Evolutionary conservation across 2,797 vertebrate genomes (phyloP).

Genomic region (Alcedo atthis): DNA sequence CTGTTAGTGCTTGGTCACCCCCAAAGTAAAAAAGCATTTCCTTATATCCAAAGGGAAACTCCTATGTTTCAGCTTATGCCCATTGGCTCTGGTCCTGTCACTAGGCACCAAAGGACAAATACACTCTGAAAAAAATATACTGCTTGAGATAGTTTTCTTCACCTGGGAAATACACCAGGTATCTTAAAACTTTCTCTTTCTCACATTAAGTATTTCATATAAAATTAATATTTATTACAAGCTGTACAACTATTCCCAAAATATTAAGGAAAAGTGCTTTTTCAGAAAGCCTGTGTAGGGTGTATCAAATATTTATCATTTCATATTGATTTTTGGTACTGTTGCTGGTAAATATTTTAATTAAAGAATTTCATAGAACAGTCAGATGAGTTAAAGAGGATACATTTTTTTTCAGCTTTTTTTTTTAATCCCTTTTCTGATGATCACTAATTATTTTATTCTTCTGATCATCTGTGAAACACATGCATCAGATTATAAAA

Average conservation of each 20-base stretch:
- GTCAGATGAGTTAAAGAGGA: not conserved
- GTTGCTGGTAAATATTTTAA: not conserved
- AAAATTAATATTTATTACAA: not conserved
- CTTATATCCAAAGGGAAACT: not conserved
- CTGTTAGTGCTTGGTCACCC: not conserved
- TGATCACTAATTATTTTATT: not conserved
- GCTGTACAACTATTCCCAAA: not conserved
- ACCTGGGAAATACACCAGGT: not conserved
- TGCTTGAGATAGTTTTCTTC: not conserved
- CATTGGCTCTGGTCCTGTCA: not conserved
- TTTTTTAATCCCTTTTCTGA: not conserved
- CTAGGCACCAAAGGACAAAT: not conserved
- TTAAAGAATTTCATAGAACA: not conserved
- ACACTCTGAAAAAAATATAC: not conserved
- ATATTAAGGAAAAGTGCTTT: not conserved
- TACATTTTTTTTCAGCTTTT: not conserved
- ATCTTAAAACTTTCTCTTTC: not conserved
- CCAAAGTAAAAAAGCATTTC: not conserved
- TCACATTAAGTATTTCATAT: not conserved
- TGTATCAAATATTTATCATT: not conserved
- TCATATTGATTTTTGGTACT: not conserved
- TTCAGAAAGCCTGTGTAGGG: not conserved
- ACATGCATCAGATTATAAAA: not conserved
- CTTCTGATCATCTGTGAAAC: not conserved
- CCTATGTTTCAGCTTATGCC: not conserved